Percentiles rank a stretch among this genome's conserved stretches.
Evolutionary conservation across 2,113 vertebrate species (phyloP).

Genomic region (Bothrops jararaca): DNA sequence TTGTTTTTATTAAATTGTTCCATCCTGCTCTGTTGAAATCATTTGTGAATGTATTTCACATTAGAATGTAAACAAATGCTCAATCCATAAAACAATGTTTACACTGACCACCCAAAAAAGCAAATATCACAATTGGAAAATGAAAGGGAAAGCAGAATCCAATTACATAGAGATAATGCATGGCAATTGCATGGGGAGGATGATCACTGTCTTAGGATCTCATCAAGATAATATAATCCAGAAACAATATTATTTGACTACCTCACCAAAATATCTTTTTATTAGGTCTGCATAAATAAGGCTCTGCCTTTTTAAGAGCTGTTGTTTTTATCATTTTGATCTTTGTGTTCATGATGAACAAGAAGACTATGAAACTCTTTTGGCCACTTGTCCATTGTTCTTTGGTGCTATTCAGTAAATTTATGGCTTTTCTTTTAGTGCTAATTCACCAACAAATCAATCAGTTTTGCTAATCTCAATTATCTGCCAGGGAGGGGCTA

Average conservation of each 20-base stretch:
- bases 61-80: neutral
- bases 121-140: slow-evolving; percentile 3
- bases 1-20: neutral
- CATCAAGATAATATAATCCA: neutral
- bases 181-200: neutral
- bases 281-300: neutral
- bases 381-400: neutral
- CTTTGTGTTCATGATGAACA: neutral
- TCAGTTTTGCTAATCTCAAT: neutral
- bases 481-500: neutral
- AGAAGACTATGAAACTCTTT: neutral
- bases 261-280: neutral
- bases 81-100: neutral
- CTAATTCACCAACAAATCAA: neutral
- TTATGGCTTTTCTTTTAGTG: neutral
- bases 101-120: neutral
- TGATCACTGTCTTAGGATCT: neutral
- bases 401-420: neutral
- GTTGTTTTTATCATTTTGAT: neutral
- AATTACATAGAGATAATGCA: neutral
- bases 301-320: neutral
- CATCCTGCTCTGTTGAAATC: neutral
- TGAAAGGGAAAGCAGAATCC: neutral
- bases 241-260: neutral
- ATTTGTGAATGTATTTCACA: neutral